A percentile compares a stretch with the other conserved stretches of the same genome.
Evolutionary conservation across 2,888 invertebrate genomes (phyloP).

Genomic region (Aplocera efformata): DNA sequence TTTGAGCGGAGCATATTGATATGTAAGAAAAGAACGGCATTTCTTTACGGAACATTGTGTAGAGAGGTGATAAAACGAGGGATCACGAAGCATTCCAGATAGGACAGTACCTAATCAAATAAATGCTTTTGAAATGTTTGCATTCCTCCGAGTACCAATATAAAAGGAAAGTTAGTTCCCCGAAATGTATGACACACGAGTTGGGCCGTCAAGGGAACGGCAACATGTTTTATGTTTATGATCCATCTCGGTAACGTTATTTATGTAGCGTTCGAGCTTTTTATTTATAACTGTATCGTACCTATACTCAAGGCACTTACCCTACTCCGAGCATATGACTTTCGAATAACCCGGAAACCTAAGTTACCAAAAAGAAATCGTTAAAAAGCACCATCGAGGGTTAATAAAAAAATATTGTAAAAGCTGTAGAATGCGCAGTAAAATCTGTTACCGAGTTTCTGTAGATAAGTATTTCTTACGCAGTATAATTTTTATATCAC

Average conservation of each 20-base stretch:
- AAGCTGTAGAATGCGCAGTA: slow-evolving; percentile 47
- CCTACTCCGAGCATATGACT: slow-evolving; percentile 33
- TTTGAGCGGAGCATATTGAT: too few species aligned
- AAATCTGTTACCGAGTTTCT: slow-evolving; percentile 41
- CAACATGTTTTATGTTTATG: slow-evolving; percentile 56
- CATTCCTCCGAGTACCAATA: slow-evolving; percentile 40
- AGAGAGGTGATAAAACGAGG: background rate
- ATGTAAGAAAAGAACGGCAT: too few species aligned
- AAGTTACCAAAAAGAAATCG: slow-evolving; percentile 33
- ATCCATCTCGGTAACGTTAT: slow-evolving; percentile 45
- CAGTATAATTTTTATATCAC: slow-evolving; percentile 38
- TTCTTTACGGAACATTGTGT: too few species aligned
- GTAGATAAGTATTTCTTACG: slow-evolving; percentile 36
- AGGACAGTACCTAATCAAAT: slow-evolving; percentile 40
- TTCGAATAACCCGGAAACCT: slow-evolving; percentile 26
- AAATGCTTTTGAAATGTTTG: slow-evolving; percentile 41
- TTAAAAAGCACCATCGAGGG: slow-evolving; percentile 30
- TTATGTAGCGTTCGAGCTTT: slow-evolving; percentile 43
- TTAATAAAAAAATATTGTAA: slow-evolving; percentile 50
- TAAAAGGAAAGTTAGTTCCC: slow-evolving; percentile 49
- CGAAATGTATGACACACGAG: slow-evolving; percentile 41
- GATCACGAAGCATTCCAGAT: slow-evolving; percentile 20
- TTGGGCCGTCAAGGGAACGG: slow-evolving; percentile 40
- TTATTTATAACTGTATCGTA: slow-evolving; percentile 38
- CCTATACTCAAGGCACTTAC: slow-evolving; percentile 26